Evolutionary conservation across 2,888 invertebrate species (phyloP), one percentile per base, ranked within the genome.

Genomic region (Teleiodes luculella): DNA sequence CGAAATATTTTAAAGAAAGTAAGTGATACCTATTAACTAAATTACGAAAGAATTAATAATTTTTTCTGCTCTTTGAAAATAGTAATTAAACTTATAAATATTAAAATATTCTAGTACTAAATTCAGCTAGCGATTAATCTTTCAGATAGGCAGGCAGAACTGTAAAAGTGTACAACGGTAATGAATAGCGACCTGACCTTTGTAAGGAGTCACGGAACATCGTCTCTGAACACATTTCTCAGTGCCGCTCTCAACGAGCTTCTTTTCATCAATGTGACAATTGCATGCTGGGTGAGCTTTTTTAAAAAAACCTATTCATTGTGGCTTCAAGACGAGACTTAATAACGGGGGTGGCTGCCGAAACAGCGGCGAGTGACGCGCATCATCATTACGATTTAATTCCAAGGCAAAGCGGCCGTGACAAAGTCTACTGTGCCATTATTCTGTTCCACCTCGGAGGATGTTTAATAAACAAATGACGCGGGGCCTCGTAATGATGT

Each of bases 391-490:
- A 85, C 83, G 77, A 85, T 88, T 88, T 85, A 86, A 88, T 86
- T 86, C 83, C 74, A 74, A 78, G 80, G 82, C 83, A 86, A 86
- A 83, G 80, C 81, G 82, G 72, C 79, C 83, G 77, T 82, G 85
- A 84, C 86, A 83, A 86, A 84, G 84, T 85, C 86, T 80, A 74
- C 76, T 72, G 66, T 70, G 73, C 85, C 83, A 87, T 88, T 88
- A 87, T 86, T 81, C 78, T 76, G 82, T 86, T 86, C 85, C 83
- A 83, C 84, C 85, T 85, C 80, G 76, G 76, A 80, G 84, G 83
- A 81, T 84, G 86, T 84, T 87, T 87, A 83, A 86, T 86, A 86
- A 86, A 86, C 87, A 86, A 86, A 87, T 86, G 86, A 86, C 80
- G 83, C 82, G 80, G 80, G 82, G 74, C 75, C 70, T 74, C 73